These are phyloP conservation scores for Larimichthys polyactis DNA, from an alignment of 2,113 vertebrate species.

Conservation along the genomic window DNA sequence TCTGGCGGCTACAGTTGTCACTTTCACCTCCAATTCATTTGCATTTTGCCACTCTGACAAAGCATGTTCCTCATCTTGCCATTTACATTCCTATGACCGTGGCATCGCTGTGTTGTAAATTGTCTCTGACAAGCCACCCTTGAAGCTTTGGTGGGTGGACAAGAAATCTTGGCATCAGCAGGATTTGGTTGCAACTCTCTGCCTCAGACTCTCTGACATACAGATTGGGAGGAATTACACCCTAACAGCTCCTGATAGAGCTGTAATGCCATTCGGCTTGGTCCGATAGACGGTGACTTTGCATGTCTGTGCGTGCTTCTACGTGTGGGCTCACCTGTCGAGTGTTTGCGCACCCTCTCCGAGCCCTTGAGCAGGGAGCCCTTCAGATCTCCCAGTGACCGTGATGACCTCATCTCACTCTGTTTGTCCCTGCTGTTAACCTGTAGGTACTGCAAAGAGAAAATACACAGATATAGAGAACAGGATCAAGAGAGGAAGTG, in stretches of 20 bases:
- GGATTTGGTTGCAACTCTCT: background rate
- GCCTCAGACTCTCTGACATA: background rate
- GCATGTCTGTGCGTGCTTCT: background rate
- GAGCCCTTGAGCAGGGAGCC: conserved; percentile 90
- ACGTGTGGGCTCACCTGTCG: conserved; percentile 84
- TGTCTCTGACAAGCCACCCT: conserved; percentile 41
- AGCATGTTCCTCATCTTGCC: conserved; percentile 19
- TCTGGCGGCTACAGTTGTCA: conserved; percentile 37
- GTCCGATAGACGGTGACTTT: background rate
- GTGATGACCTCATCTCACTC: conserved; percentile 91
- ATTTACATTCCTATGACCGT: conserved; percentile 54
- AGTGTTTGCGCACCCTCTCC: conserved; percentile 90
- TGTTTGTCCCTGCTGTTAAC: conserved; percentile 91
- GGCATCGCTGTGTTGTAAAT: conserved; percentile 39
- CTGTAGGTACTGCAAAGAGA: conserved; percentile 84
- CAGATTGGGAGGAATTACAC: background rate
- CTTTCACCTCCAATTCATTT: conserved; percentile 54
- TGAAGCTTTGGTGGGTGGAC: conserved; percentile 24
- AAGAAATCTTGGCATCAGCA: conserved; percentile 31
- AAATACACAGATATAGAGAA: background rate
- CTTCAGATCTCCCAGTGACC: conserved; percentile 92
- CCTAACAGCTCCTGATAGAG: background rate
- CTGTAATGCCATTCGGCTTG: background rate
- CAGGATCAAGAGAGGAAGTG: conserved; percentile 20
- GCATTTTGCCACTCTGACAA: conserved; percentile 38